Conservation (phyloP, 2,888 invertebrate species). For the Stenchaetothrips biformis region DNA sequence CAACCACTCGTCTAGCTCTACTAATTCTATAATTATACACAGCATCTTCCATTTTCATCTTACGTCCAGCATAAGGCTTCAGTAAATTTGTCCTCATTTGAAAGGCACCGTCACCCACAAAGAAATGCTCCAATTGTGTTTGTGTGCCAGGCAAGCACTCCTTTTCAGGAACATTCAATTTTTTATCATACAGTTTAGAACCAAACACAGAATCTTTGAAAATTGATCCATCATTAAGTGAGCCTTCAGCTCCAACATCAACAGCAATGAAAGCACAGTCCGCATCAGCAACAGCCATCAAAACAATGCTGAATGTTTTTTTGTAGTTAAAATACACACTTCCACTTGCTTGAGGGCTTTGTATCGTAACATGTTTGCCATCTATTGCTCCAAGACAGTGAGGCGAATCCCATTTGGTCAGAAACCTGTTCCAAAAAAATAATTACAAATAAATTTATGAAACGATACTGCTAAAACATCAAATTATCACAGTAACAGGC, state of each 20-base stretch:
- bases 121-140: constrained; percentile 35
- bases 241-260: constrained; percentile 38
- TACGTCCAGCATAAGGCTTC: constrained; percentile 37
- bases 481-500: too few relatives aligned
- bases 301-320: constrained; percentile 36
- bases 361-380: constrained; percentile 36
- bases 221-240: constrained; percentile 36
- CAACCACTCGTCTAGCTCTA: constrained; percentile 33
- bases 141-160: background rate
- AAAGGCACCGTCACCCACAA: constrained; percentile 39
- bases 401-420: constrained; percentile 37
- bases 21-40: constrained; percentile 37
- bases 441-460: too few relatives aligned
- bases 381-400: constrained; percentile 37
- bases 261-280: constrained; percentile 38
- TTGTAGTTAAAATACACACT: constrained; percentile 38
- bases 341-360: constrained; percentile 37
- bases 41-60: constrained; percentile 30
- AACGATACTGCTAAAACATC: too few relatives aligned
- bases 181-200: too few relatives aligned
- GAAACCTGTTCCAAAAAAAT: too few relatives aligned
- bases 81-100: constrained; percentile 37
- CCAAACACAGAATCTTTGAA: constrained; percentile 31
- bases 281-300: constrained; percentile 37
- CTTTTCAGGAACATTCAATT: too few relatives aligned